Base-by-base conservation (phyloP, 2,888 invertebrate genomes). In the Phlogophora meticulosa region DNA sequence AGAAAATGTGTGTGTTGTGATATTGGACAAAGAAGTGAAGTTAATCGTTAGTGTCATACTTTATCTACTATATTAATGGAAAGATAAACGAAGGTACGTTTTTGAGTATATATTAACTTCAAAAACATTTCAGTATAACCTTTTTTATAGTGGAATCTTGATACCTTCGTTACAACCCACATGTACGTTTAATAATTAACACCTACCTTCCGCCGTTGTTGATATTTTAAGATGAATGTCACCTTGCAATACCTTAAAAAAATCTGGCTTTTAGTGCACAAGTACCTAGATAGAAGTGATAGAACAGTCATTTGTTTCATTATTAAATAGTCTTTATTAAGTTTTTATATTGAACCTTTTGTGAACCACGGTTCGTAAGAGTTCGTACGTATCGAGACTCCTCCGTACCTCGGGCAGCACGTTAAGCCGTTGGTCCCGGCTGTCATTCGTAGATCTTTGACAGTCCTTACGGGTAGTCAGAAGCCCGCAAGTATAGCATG, bases 41-140 rank as follows among this genome's bases (percentile, higher is more conserved):
- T 28, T 22, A 11, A 22, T 17, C 34, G 46, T 40, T 38, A 0
- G 52, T 67, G 76, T 60, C 53, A 62, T 49, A 49, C 45, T 20
- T 53, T 48, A 42, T 60, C 40, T 51, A 10, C 7, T 1, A 42
- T n/a, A 59, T 40, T 58, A 32, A 57, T 65, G 42, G 28, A 49
- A 59, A 40, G 13, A 57, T 72, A 63, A 70, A 63, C 51, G 55
- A 55, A 76, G 71, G 81, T 80, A 62, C 7, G 9, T 42, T 32
- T 28, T 36, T n/a, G n/a, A n/a, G n/a, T n/a, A n/a, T n/a, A n/a
- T n/a, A n/a, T n/a, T n/a, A n/a, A 15, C 2, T 7, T 38, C 13
- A 32, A 40, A 24, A 28, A 40, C 5, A 71, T 49, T 34, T 11
- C 2, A 32, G 9, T 3, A n/a, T 7, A 20, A 3, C 11, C n/a